A percentile compares a stretch with the other conserved stretches of the same genome.
Evolutionary conservation across 2,797 vertebrate species (phyloP).

Genomic region (Carduelis carduelis): DNA sequence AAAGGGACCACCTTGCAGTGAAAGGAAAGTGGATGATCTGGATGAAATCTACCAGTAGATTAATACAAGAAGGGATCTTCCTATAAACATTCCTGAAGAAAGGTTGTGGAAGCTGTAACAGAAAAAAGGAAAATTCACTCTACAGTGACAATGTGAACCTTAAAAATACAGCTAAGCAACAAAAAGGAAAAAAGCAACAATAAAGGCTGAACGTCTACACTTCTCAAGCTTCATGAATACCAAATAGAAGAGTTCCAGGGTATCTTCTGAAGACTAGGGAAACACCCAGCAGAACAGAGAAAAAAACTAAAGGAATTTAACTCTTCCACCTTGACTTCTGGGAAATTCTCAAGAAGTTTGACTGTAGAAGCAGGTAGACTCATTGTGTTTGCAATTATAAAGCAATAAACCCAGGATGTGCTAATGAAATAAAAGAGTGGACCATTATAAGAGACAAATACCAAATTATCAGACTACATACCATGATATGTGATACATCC

Average conservation of each 20-base stretch:
- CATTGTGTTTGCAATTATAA: not conserved
- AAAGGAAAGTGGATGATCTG: not conserved
- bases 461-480: not conserved
- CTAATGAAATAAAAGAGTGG: not conserved
- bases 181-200: not conserved
- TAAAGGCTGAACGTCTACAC: not conserved
- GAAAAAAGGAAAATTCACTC: not conserved
- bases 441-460: not conserved
- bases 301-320: not conserved
- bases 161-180: not conserved
- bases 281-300: not conserved
- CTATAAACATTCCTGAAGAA: not conserved
- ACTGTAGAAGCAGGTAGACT: not conserved
- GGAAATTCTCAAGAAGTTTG: not conserved
- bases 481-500: not conserved
- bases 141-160: not conserved
- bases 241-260: not conserved
- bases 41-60: not conserved
- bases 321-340: not conserved
- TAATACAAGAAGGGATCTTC: not conserved
- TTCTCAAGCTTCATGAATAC: not conserved
- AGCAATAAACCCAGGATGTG: not conserved
- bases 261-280: not conserved
- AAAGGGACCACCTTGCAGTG: not conserved
- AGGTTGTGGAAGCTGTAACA: not conserved